Percentiles rank a stretch among this genome's conserved stretches.
Evolutionary conservation across 2,113 vertebrate species (phyloP).

Genomic region (Plecturocebus donacophilus): DNA sequence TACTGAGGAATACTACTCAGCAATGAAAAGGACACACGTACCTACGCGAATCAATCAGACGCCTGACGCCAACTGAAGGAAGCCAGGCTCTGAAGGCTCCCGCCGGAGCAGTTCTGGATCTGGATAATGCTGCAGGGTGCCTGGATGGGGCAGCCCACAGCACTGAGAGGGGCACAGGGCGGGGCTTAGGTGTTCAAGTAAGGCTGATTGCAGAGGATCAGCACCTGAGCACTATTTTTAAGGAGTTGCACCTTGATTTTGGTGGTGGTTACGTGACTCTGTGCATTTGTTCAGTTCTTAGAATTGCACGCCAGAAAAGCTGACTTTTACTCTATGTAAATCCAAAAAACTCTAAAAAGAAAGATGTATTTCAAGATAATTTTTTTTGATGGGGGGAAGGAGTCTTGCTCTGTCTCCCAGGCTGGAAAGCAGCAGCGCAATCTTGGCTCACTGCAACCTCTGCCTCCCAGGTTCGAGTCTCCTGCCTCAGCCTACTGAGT

Average conservation of each 20-base stretch:
- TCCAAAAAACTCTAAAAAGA: neutral
- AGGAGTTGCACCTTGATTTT: neutral
- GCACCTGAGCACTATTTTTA: neutral
- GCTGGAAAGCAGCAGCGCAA: too few relatives aligned
- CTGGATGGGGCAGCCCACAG: neutral
- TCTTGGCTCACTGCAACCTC: too few relatives aligned
- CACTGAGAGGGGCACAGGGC: neutral
- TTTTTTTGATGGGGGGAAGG: neutral
- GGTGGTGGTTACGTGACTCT: neutral
- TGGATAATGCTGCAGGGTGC: neutral
- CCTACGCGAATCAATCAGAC: neutral
- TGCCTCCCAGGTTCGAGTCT: too few relatives aligned
- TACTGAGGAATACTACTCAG: neutral
- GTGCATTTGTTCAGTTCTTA: neutral
- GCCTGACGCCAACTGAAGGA: neutral
- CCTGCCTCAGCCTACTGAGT: too few relatives aligned
- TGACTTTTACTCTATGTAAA: neutral
- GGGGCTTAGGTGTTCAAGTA: neutral
- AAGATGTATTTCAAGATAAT: neutral
- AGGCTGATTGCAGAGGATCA: neutral
- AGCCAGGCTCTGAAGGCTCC: neutral
- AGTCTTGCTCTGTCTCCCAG: too few relatives aligned
- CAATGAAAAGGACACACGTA: accelerated
- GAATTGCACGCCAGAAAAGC: neutral
- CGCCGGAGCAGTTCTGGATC: neutral